Percentiles rank a stretch among this genome's conserved stretches.
Conservation (phyloP, 2,113 vertebrate species). For the Misgurnus mizolepis region DNA sequence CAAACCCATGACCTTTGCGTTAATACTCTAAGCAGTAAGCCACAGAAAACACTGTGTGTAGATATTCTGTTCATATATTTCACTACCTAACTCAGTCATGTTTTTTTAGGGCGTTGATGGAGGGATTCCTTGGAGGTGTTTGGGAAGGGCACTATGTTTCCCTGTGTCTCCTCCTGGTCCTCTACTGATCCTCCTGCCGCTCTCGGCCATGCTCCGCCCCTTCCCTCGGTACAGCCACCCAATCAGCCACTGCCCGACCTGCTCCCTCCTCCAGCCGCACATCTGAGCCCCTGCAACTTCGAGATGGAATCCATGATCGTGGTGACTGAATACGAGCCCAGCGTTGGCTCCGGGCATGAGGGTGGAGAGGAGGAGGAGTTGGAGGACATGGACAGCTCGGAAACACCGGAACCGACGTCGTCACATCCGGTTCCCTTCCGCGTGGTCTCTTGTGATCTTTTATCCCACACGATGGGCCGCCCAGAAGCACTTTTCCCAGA, state of each 20-base stretch:
- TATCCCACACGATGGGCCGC: conserved; percentile 65
- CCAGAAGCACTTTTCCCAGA: conserved; percentile 63
- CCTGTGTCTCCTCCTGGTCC: conserved; percentile 79
- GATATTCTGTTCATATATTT: background rate
- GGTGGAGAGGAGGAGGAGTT: conserved; percentile 63
- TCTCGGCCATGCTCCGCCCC: conserved; percentile 64
- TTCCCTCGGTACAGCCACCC: conserved; percentile 52
- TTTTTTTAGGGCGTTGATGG: conserved; percentile 55
- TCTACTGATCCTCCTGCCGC: conserved; percentile 63
- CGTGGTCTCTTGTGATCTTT: conserved; percentile 66
- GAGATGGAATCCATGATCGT: conserved; percentile 93
- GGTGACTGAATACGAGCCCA: conserved; percentile 85
- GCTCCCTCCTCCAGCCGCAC: conserved; percentile 58
- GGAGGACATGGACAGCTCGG: conserved; percentile 76
- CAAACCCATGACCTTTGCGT: too few relatives aligned
- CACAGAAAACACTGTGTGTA: too few relatives aligned
- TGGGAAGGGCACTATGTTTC: conserved; percentile 76
- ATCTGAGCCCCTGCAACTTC: conserved; percentile 63
- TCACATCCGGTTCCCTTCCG: conserved; percentile 56
- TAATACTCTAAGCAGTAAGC: too few relatives aligned
- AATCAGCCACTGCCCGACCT: conserved; percentile 72
- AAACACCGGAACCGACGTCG: conserved; percentile 59
- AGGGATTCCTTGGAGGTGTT: conserved; percentile 65
- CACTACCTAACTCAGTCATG: background rate
- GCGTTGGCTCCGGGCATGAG: conserved; percentile 59